Evolutionary conservation across 2,888 invertebrate species (phyloP), one percentile per base, ranked within the genome.

Genomic region (Folsomia manolachei): DNA sequence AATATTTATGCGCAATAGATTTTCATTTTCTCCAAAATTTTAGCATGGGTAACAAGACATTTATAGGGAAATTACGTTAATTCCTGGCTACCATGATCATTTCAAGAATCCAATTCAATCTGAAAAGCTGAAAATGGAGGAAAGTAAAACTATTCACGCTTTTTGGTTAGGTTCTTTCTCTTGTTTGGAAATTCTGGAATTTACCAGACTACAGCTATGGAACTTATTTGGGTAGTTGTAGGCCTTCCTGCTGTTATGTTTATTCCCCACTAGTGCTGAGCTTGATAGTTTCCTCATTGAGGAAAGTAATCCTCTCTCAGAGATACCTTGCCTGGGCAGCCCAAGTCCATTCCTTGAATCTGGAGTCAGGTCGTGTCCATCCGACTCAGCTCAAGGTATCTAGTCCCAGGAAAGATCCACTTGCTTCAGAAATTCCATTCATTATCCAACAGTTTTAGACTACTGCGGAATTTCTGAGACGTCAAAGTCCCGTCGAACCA

Each of bases 331-430:
- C 56, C 7, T 7, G 56, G 21, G n/a, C n/a, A n/a, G n/a, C n/a
- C n/a, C n/a, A n/a, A n/a, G n/a, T n/a, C n/a, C n/a, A n/a, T n/a
- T n/a, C 56, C 7, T 21, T 19, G 56, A 19, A 56, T 56, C 56
- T 56, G 21, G n/a, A 56, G 56, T 56, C 56, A 56, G n/a, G 56
- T 56, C 56, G 56, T 56, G 56, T 56, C 56, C 56, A 56, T 56
- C 56, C 18, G 9, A 51, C 18, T 19, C 56, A 56, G 18, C 56
- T 4, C 11, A n/a, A n/a, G n/a, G n/a, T n/a, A n/a, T n/a, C n/a
- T n/a, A n/a, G n/a, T n/a, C n/a, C n/a, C n/a, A n/a, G n/a, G 21
- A 56, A 7, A 56, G 19, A 56, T 56, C 56, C 21, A 56, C 56
- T 56, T 56, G 4, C 56, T 21, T n/a, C 19, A 56, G 19, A 56